Conservation (phyloP, 2,888 invertebrate species). For the Papilio demoleus region DNA sequence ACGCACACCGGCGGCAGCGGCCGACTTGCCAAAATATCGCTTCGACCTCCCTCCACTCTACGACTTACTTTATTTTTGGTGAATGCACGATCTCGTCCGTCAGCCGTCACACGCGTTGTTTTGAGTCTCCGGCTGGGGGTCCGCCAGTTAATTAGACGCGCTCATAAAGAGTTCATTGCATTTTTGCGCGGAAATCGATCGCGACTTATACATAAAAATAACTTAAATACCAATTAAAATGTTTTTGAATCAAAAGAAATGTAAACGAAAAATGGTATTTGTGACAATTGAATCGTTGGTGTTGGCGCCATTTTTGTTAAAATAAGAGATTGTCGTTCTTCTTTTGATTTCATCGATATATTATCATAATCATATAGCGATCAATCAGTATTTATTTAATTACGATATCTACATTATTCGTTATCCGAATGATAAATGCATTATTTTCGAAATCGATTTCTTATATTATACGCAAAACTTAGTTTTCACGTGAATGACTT, state of each 20-base stretch:
- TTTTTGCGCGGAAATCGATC: conserved; percentile 1
- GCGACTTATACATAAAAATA: too few species aligned
- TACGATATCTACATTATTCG: neutral
- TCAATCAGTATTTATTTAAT: conserved; percentile 7
- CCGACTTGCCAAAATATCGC: conserved; percentile 81
- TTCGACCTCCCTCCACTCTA: conserved; percentile 66
- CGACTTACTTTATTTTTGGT: conserved; percentile 75
- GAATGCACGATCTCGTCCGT: conserved; percentile 64
- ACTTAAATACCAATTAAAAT: neutral
- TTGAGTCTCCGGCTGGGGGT: conserved; percentile 45
- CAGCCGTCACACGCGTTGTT: conserved; percentile 49
- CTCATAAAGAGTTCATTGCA: neutral
- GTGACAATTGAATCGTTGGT: neutral
- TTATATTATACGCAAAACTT: neutral
- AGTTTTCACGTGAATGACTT: neutral
- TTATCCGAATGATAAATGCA: neutral
- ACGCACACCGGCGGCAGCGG: conserved; percentile 59
- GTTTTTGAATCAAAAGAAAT: too few species aligned
- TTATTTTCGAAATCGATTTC: neutral
- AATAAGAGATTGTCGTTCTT: conserved; percentile 2
- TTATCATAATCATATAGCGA: conserved; percentile 2
- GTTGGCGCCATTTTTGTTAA: neutral
- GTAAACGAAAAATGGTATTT: neutral
- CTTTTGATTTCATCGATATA: neutral
- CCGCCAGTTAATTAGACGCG: neutral